Conservation (phyloP, 2,888 invertebrate species). For the Prenolepis imparis region DNA sequence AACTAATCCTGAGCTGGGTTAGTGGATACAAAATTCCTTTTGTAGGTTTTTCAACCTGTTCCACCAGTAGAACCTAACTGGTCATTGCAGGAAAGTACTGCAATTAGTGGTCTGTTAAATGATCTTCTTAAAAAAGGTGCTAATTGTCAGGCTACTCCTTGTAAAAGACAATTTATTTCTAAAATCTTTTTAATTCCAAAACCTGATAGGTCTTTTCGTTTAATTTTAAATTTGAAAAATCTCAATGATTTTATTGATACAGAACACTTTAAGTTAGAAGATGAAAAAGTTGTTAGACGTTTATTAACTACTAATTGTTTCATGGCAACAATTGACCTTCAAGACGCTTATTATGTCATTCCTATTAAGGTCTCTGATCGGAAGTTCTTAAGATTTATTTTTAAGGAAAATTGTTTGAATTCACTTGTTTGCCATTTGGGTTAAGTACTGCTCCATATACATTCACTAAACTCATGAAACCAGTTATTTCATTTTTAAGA, state of each 20-base stretch:
- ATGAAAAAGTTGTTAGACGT: not conserved
- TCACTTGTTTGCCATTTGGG: not conserved
- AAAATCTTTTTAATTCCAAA: conserved; percentile 12
- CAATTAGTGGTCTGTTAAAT: conserved; percentile 23
- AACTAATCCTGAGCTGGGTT: conserved; percentile 62
- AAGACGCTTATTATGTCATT: not conserved
- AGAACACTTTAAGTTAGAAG: conserved; percentile 15
- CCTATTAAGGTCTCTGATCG: not conserved
- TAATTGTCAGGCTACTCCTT: conserved; percentile 15
- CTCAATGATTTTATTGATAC: not conserved
- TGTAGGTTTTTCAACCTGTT: conserved; percentile 28
- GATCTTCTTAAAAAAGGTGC: conserved; percentile 39
- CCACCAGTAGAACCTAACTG: conserved; percentile 50
- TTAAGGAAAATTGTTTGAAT: not conserved
- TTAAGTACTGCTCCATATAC: not conserved
- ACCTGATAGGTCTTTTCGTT: not conserved
- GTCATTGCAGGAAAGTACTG: conserved; percentile 36
- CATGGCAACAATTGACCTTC: conserved; percentile 5
- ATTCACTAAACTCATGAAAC: too few species aligned
- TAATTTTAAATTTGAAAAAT: not conserved
- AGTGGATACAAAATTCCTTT: conserved; percentile 61
- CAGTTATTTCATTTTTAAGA: too few species aligned
- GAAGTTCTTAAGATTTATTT: not conserved
- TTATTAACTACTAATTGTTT: not conserved
- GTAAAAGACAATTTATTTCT: conserved; percentile 56